Percentiles rank a stretch among this genome's conserved stretches.
Conservation (phyloP, 2,797 vertebrate species). For the Lepus townsendii region DNA sequence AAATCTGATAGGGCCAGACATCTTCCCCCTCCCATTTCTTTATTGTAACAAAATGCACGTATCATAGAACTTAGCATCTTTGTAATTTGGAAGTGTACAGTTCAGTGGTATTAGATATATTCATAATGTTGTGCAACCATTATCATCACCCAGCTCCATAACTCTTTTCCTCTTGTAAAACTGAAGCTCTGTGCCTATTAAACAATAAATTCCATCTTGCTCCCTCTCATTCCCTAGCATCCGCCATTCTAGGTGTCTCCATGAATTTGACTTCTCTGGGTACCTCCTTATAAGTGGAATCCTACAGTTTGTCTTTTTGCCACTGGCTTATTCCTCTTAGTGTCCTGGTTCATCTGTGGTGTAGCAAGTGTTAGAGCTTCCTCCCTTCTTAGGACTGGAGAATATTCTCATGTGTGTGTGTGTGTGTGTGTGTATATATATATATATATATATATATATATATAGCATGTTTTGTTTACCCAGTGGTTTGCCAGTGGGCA, state of each 20-base stretch:
- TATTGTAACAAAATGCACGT: neutral
- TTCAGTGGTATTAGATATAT: neutral
- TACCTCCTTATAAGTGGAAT: neutral
- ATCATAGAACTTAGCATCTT: neutral
- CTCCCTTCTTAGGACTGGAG: neutral
- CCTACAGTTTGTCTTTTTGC: neutral
- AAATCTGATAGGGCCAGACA: neutral
- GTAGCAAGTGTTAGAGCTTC: neutral
- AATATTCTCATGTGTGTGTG: neutral
- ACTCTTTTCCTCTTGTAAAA: neutral
- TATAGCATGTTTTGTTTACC: neutral
- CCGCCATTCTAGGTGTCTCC: neutral
- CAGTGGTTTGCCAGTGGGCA: no score
- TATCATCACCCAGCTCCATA: no score
- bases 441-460: no score
- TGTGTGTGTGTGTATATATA: neutral
- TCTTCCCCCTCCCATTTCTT: neutral
- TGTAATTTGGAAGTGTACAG: neutral
- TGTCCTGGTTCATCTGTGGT: neutral
- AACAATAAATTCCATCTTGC: neutral
- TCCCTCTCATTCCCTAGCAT: no score
- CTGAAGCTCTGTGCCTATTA: neutral
- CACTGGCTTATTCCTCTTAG: neutral
- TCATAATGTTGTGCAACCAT: neutral
- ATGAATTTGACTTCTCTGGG: neutral